phyloP scores from a whole-genome alignment of 2,113 vertebrate genomes.

The Gymnarchus niloticus region DNA sequence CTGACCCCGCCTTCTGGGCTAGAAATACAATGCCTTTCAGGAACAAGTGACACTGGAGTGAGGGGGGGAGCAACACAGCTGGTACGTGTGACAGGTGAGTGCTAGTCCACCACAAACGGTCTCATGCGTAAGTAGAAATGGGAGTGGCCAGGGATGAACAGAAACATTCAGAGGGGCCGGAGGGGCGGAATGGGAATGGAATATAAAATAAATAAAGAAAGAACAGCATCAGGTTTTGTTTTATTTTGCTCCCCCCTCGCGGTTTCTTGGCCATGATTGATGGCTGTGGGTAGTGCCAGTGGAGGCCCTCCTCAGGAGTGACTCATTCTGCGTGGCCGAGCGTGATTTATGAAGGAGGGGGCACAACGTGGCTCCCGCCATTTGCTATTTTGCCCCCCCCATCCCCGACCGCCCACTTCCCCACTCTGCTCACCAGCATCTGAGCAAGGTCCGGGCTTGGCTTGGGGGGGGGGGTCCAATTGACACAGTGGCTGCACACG shows the following conservation, averaged over 20 bases:
- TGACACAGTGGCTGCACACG: slow-evolving; percentile 56
- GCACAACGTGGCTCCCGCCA: slow-evolving; percentile 57
- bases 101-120: no score
- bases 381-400: slow-evolving; percentile 54
- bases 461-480: slow-evolving; percentile 39
- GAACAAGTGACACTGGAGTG: neutral
- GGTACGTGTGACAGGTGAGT: neutral
- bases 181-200: neutral
- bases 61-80: neutral
- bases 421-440: slow-evolving; percentile 54
- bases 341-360: slow-evolving; percentile 65
- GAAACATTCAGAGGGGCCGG: neutral
- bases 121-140: neutral
- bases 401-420: neutral
- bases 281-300: slow-evolving; percentile 61
- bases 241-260: slow-evolving; percentile 38
- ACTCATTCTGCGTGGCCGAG: slow-evolving; percentile 65
- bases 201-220: slow-evolving; percentile 12
- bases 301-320: slow-evolving; percentile 56
- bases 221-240: neutral
- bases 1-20: neutral
- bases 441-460: slow-evolving; percentile 44
- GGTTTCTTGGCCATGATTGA: slow-evolving; percentile 62
- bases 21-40: neutral
- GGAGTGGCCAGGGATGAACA: neutral